phyloP scores from a whole-genome alignment of 2,888 invertebrate species.

The Synergus itoensis region DNA sequence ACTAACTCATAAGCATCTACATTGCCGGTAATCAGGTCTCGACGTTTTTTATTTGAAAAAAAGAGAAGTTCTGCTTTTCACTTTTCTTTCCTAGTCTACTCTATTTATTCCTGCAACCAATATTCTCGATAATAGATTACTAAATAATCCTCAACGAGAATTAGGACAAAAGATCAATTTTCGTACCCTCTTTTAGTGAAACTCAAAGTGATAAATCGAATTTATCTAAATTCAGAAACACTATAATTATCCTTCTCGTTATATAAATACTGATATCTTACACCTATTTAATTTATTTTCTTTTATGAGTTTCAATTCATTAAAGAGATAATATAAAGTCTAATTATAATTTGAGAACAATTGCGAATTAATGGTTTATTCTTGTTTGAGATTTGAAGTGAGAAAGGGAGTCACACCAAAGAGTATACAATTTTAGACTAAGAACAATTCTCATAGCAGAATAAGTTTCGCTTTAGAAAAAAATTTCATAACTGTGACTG shows the following conservation, averaged over 20 bases:
- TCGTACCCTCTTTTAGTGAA: not conserved
- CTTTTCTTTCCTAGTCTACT: conserved; percentile 29
- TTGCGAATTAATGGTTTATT: not conserved
- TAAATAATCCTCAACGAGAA: not conserved
- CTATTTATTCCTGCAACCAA: not conserved
- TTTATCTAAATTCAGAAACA: conserved; percentile 2
- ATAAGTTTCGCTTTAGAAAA: conserved; percentile 1
- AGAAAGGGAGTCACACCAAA: conserved; percentile 16
- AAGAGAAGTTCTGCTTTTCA: not conserved
- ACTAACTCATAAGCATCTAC: not conserved
- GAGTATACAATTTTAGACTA: conserved; percentile 28
- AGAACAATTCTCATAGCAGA: not conserved
- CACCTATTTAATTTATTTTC: not conserved
- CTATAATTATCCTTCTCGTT: conserved; percentile 24
- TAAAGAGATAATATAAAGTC: not conserved
- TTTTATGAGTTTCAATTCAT: not conserved
- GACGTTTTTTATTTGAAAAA: not conserved
- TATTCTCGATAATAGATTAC: conserved; percentile 1
- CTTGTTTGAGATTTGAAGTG: not conserved
- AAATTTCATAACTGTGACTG: conserved; percentile 1
- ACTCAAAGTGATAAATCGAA: not conserved
- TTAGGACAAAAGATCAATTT: conserved; percentile 8
- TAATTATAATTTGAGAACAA: not conserved
- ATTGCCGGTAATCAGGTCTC: conserved; percentile 36
- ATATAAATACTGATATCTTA: not conserved